phyloP scores from a whole-genome alignment of 2,888 invertebrate genomes.

The Bimastos eiseni region DNA sequence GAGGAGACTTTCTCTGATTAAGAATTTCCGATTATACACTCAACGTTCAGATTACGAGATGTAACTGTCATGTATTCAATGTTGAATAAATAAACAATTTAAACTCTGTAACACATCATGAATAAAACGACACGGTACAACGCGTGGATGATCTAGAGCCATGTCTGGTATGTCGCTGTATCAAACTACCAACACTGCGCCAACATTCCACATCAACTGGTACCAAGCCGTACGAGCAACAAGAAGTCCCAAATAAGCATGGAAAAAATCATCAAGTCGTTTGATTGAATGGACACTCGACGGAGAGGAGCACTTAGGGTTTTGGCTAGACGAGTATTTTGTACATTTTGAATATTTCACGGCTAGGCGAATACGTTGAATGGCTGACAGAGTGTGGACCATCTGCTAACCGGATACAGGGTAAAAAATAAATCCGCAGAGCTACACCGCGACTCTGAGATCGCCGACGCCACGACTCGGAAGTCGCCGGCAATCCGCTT shows the following conservation, averaged over 20 bases:
- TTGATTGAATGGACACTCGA: not conserved
- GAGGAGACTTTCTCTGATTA: not conserved
- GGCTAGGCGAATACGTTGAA: not conserved
- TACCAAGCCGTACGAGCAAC: not conserved
- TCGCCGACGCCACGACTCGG: no score
- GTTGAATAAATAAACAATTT: not conserved
- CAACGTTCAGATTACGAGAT: not conserved
- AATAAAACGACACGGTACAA: not conserved
- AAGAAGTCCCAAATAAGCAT: not conserved
- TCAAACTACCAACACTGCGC: not conserved
- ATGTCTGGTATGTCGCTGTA: not conserved
- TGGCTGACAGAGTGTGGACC: not conserved
- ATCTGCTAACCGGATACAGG: not conserved
- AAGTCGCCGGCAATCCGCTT: not conserved
- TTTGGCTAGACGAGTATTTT: slow-evolving; percentile 6
- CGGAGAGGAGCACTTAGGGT: not conserved
- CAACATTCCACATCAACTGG: not conserved
- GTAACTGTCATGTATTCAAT: not conserved
- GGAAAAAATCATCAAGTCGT: not conserved
- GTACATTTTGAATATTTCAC: not conserved
- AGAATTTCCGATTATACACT: not conserved
- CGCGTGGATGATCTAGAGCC: not conserved
- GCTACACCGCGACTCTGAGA: not conserved
- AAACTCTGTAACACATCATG: not conserved
- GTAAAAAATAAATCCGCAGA: not conserved